A percentile compares a stretch with the other conserved stretches of the same genome.
Conservation (phyloP, 2,797 vertebrate species). For the Aselliscus stoliczkanus region DNA sequence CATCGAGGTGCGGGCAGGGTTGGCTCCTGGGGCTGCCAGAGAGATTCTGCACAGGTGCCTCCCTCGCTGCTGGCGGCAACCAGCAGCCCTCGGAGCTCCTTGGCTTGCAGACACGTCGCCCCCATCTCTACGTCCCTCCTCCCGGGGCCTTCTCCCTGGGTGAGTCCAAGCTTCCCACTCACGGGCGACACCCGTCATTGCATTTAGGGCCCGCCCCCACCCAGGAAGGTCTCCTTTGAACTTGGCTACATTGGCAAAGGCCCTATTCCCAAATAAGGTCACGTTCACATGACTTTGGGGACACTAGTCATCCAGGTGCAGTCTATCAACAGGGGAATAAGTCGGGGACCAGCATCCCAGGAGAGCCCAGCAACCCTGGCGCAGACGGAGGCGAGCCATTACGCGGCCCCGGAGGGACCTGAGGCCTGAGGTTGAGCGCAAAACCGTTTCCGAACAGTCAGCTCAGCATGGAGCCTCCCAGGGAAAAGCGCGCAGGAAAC, state of each 20-base stretch:
- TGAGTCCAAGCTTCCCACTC: neutral
- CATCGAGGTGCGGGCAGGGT: neutral
- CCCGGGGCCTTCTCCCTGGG: neutral
- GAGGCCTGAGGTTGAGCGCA: neutral
- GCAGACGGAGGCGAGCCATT: too few species aligned
- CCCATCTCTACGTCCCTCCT: too few species aligned
- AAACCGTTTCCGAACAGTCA: neutral
- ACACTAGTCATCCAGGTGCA: too few species aligned
- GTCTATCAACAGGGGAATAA: rapidly evolving
- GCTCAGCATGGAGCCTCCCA: rapidly evolving
- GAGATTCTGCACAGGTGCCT: neutral
- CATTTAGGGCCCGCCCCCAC: neutral
- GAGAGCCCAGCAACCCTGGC: too few species aligned
- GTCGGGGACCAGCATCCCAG: rapidly evolving
- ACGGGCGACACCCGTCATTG: neutral
- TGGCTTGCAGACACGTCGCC: rapidly evolving
- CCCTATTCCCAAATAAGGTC: neutral
- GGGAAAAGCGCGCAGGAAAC: too few species aligned
- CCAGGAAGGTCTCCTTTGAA: neutral
- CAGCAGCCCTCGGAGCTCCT: neutral
- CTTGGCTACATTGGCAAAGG: neutral
- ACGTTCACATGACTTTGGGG: neutral
- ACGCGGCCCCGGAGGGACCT: rapidly evolving
- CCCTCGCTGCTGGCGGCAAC: neutral
- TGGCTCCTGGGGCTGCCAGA: neutral